Evolutionary conservation across 2,113 vertebrate genomes (phyloP).

Genomic region (Rhinolophus sinicus): DNA sequence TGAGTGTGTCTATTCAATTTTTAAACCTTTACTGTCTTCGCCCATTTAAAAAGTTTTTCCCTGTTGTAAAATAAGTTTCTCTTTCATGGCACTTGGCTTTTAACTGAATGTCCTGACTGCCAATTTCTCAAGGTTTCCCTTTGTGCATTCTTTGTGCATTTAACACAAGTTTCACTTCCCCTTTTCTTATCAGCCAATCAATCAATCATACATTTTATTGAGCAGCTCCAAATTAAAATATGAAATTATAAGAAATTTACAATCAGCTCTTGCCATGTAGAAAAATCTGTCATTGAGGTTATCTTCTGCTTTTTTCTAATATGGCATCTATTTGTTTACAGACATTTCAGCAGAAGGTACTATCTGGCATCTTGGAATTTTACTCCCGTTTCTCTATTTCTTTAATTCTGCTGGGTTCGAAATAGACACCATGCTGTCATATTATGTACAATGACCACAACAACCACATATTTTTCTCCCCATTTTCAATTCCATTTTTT

Average conservation of each 20-base stretch:
- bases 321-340: neutral
- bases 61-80: neutral
- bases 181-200: neutral
- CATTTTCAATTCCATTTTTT: neutral
- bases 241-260: neutral
- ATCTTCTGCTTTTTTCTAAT: neutral
- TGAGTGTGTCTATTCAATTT: slow-evolving; percentile 64
- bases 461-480: neutral
- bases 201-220: neutral
- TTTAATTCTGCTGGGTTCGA: neutral
- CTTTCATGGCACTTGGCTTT: neutral
- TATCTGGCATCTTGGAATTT: neutral
- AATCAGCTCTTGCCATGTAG: neutral
- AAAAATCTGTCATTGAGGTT: neutral
- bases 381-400: neutral
- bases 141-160: slow-evolving; percentile 32
- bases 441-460: neutral
- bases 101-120: neutral
- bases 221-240: neutral
- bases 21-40: neutral
- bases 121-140: neutral
- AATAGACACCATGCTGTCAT: neutral
- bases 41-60: neutral
- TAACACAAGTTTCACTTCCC: neutral
- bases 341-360: neutral